Evolutionary conservation across 1,140 invertebrate genomes (phyloP), one percentile per base, ranked within the genome.

Genomic region (Drosophila pallidifrons): DNA sequence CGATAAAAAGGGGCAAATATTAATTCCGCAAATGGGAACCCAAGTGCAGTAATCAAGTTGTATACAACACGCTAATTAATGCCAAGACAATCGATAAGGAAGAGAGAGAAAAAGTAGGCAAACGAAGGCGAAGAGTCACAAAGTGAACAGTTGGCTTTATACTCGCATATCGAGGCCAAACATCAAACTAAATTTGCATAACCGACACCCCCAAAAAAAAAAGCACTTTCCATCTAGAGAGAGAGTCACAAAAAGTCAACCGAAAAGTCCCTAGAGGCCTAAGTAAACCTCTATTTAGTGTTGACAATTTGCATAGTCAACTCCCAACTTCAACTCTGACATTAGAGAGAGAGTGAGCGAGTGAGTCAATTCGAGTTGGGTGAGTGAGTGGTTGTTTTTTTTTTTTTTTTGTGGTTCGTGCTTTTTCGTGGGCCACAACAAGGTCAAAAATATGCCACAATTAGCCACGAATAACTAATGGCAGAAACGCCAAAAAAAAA

Each of bases 361-460:
- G n/a, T 32, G 20, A 25, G 20, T 25, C 20, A 25, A 25, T 25
- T 25, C 20, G 3, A 25, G 20, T 25, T 25, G 20, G 20, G 20
- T 25, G 28, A 38, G 32, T 54, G 51, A 35, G 51, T 54, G 54
- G 32, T 41, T 5, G 32, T 32, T 35, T n/a, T 35, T 54, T 38
- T n/a, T 5, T 3, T 46, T 41, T 38, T 38, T 1, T 2, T 38
- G 10, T 25, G 35, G 7, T 38, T 45, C 11, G 25, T 55, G 38
- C 41, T 13, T 66, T 67, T 28, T 58, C 43, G 46, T 64, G 11
- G 43, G 16, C 54, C 7, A 46, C 15, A 66, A 70, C 66, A 70
- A 75, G 66, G 72, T 75, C 66, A 63, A 51, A 25, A 75, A 51
- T 63, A 43, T 60, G 58, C 57, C 58, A 69, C 71, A 74, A 74